Conservation (phyloP, 2,797 vertebrate genomes). For the Chiloscyllium punctatum region DNA sequence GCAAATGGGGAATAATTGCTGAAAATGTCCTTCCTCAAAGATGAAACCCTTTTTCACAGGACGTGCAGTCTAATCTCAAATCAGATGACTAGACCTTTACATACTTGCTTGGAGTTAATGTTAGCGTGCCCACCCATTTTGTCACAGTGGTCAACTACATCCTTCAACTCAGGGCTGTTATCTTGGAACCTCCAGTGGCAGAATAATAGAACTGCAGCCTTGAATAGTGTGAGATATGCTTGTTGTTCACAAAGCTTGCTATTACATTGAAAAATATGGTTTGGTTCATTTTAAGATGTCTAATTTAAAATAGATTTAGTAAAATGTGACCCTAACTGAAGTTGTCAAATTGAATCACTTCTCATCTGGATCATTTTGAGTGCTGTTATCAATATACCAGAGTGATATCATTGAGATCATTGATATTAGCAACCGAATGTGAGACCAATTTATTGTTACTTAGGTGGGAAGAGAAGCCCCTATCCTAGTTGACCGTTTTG, state of each 20-base stretch:
- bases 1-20: not conserved
- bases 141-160: not conserved
- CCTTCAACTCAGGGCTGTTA: not conserved
- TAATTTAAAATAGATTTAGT: not conserved
- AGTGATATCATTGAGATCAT: not conserved
- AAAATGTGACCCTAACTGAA: not conserved
- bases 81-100: not conserved
- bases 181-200: not conserved
- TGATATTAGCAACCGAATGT: not conserved
- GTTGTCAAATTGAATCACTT: not conserved
- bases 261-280: not conserved
- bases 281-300: not conserved
- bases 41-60: not conserved
- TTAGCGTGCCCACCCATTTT: not conserved
- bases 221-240: not conserved
- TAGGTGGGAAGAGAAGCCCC: not conserved
- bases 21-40: not conserved
- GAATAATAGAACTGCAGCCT: not conserved
- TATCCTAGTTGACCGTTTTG: not conserved
- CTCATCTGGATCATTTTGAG: not conserved
- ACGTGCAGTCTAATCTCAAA: not conserved
- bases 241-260: not conserved
- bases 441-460: not conserved
- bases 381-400: not conserved
- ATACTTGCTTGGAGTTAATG: not conserved